Conservation (phyloP, 2,113 vertebrate genomes). For the Sinocyclocheilus rhinocerous region DNA sequence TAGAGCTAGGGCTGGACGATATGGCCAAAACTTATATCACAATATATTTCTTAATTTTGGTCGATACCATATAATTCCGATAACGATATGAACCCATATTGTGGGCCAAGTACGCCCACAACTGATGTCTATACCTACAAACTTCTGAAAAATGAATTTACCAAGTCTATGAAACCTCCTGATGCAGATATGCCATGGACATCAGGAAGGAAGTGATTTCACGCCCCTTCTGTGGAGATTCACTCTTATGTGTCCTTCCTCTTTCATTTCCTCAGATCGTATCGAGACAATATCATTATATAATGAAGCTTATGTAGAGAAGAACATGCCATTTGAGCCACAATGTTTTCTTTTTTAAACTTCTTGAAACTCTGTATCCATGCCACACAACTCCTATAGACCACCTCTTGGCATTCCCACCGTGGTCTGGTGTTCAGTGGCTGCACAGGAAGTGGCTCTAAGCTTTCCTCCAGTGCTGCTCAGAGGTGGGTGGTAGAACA, state of each 20-base stretch:
- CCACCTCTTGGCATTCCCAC: not conserved
- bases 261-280: slow-evolving; percentile 16
- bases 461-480: not conserved
- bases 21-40: no score
- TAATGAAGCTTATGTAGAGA: not conserved
- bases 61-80: no score
- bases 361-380: not conserved
- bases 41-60: no score
- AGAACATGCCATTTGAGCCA: no score
- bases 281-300: not conserved
- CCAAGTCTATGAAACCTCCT: no score
- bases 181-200: no score
- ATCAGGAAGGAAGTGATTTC: no score
- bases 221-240: slow-evolving; percentile 10
- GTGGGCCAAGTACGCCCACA: no score
- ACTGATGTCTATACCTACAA: no score
- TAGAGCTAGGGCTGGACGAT: no score
- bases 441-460: slow-evolving; percentile 24
- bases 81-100: no score
- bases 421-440: not conserved
- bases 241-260: slow-evolving; percentile 39
- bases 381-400: not conserved
- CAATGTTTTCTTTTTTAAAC: not conserved
- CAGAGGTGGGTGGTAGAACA: slow-evolving; percentile 3
- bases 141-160: no score